Percentiles rank a stretch among this genome's conserved stretches.
These are phyloP conservation scores for Antheraea yamamai DNA, from an alignment of 2,888 invertebrate species.

Conservation along the genomic window DNA sequence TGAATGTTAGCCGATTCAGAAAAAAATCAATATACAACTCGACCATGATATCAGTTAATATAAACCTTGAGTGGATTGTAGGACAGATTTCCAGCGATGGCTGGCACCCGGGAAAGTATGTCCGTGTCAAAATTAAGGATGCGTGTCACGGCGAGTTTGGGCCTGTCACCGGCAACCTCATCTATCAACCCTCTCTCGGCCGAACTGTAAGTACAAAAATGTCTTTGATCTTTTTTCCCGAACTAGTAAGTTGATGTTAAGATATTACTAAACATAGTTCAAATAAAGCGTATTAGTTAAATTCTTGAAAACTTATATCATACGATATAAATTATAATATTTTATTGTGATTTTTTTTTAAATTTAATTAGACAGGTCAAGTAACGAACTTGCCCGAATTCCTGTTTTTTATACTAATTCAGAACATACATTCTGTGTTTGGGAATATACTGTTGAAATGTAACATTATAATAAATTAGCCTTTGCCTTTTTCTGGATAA, in stretches of 20 bases:
- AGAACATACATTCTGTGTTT: neutral
- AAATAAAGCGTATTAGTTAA: neutral
- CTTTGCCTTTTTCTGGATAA: too few relatives aligned
- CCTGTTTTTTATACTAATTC: neutral
- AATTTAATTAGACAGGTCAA: neutral
- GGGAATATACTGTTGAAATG: neutral
- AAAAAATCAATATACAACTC: neutral
- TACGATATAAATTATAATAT: too few relatives aligned
- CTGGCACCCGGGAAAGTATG: slow-evolving; percentile 30
- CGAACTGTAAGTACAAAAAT: slow-evolving; percentile 31
- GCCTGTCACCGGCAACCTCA: slow-evolving; percentile 61
- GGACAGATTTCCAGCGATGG: slow-evolving; percentile 38
- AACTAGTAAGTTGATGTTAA: neutral
- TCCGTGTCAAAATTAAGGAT: slow-evolving; percentile 59
- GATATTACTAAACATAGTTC: neutral
- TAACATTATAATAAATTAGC: neutral
- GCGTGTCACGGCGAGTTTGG: slow-evolving; percentile 59
- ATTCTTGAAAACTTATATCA: neutral
- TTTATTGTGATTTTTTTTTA: neutral
- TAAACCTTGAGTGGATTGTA: slow-evolving; percentile 24
- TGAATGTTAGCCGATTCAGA: neutral
- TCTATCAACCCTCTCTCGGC: slow-evolving; percentile 66
- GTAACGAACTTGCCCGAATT: neutral
- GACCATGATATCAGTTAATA: neutral
- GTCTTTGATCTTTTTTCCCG: slow-evolving; percentile 3